These are phyloP conservation scores for Polypterus senegalus DNA, from an alignment of 2,113 vertebrate species.

Conservation along the genomic window DNA sequence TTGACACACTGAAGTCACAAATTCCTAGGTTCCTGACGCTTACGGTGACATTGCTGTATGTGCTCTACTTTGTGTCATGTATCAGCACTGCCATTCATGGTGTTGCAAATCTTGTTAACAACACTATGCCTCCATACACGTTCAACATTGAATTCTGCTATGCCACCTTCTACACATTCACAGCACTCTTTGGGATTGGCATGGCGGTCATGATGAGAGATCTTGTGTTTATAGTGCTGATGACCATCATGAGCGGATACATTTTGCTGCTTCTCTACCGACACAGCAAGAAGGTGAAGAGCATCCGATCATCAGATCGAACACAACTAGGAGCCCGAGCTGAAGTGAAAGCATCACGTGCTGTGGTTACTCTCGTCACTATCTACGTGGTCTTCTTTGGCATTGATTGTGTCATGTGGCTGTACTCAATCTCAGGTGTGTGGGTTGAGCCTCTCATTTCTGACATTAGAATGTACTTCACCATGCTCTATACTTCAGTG, in stretches of 20 bases:
- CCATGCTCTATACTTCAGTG: too few species aligned
- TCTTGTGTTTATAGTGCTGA: conserved; percentile 13
- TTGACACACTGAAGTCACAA: conserved; percentile 2
- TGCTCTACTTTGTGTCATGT: background rate
- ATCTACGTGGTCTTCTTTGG: too few species aligned
- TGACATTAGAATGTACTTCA: too few species aligned
- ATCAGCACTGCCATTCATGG: conserved; percentile 6
- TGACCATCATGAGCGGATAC: conserved; percentile 10
- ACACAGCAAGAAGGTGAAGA: conserved; percentile 11
- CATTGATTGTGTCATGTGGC: too few species aligned
- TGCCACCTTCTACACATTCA: conserved; percentile 11
- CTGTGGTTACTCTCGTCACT: too few species aligned
- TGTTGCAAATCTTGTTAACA: conserved; percentile 7
- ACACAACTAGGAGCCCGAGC: background rate
- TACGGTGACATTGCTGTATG: conserved; percentile 4
- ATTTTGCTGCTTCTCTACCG: conserved; percentile 12
- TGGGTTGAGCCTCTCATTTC: too few species aligned
- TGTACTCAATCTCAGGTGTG: too few species aligned
- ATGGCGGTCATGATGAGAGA: conserved; percentile 9
- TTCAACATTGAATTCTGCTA: conserved; percentile 15
- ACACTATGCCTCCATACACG: conserved; percentile 7
- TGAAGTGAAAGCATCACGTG: background rate
- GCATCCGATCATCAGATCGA: conserved; percentile 12
- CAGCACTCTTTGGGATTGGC: conserved; percentile 9
- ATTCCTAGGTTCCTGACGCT: background rate